Evolutionary conservation across 2,797 vertebrate genomes (phyloP), one percentile per base, ranked within the genome.

Genomic region (Luscinia megarhynchos): DNA sequence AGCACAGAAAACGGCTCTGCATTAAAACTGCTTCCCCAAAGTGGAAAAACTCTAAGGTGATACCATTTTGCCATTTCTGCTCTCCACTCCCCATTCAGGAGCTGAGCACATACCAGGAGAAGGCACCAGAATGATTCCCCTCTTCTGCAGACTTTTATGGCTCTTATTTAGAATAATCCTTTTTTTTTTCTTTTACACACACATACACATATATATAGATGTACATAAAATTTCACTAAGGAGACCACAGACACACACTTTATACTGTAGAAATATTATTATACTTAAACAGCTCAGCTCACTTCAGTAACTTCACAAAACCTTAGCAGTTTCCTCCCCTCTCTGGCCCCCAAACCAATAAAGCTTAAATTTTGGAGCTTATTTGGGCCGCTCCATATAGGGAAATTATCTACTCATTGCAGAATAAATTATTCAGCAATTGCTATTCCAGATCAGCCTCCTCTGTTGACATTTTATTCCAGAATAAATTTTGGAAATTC

Each of bases 351-450:
- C 7, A 90, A 95, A 87, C 64, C 45, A 90, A 84, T 61, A 92
- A 87, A 81, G 73, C 76, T 92, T 77, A 86, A 51, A 78, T 87
- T 95, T 34, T 80, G 32, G 79, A 78, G 73, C 79, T 87, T 87
- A 72, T 78, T 92, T 89, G 73, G 62, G 36, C 58, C 78, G 72
- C 17, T 95, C 66, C 76, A 78, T 66, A 89, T n/a, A 86, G 90
- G 75, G 78, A 94, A 95, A 95, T 87, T 92, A 92, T 88, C 76
- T 81, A 53, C 58, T 94, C 82, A 92, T 30, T 62, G 81, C 82
- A 93, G 75, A 92, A 91, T 89, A 94, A 91, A 95, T 92, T 95
- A 95, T 91, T 92, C 92, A 91, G 80, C 83, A 93, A 86, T 29
- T 91, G 88, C 85, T 91, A 90, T 79, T 91, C 76, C 90, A 69